A percentile compares a stretch with the other conserved stretches of the same genome.
Evolutionary conservation across 2,888 invertebrate genomes (phyloP).

Genomic region (Ametastegia equiseti): DNA sequence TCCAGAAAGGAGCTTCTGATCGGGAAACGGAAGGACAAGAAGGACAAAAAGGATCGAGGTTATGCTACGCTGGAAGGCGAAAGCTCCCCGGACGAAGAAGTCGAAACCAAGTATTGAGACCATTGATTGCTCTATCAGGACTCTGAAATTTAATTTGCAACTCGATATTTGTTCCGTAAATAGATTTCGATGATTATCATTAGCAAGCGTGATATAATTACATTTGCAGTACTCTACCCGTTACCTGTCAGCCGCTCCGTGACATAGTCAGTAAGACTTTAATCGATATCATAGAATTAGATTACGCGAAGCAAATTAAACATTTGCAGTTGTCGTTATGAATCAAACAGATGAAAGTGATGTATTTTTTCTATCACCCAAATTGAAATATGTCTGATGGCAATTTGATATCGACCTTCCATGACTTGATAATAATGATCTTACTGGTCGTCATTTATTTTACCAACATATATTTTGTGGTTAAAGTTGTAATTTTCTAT

Average conservation of each 20-base stretch:
- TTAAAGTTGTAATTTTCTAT: slow-evolving; percentile 55
- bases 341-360: neutral
- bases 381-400: slow-evolving; percentile 51
- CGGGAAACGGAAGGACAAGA: slow-evolving; percentile 90
- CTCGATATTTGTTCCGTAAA: neutral
- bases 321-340: neutral
- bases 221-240: neutral
- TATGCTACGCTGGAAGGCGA: slow-evolving; percentile 96
- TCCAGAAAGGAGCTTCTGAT: slow-evolving; percentile 88
- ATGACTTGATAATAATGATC: slow-evolving; percentile 58
- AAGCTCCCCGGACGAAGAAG: slow-evolving; percentile 93
- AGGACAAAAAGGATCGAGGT: slow-evolving; percentile 92
- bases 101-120: slow-evolving; percentile 84
- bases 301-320: too few relatives aligned
- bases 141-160: neutral
- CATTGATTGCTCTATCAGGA: slow-evolving; percentile 23
- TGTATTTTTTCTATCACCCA: neutral
- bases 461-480: slow-evolving; percentile 61
- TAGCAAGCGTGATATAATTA: slow-evolving; percentile 26
- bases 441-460: slow-evolving; percentile 56
- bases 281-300: too few relatives aligned
- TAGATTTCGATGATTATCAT: neutral
- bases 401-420: slow-evolving; percentile 55
- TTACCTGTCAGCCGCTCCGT: neutral
- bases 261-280: too few relatives aligned